Evolutionary conservation across 2,113 vertebrate genomes (phyloP).

Genomic region (Rhinolophus ferrumequinum): DNA sequence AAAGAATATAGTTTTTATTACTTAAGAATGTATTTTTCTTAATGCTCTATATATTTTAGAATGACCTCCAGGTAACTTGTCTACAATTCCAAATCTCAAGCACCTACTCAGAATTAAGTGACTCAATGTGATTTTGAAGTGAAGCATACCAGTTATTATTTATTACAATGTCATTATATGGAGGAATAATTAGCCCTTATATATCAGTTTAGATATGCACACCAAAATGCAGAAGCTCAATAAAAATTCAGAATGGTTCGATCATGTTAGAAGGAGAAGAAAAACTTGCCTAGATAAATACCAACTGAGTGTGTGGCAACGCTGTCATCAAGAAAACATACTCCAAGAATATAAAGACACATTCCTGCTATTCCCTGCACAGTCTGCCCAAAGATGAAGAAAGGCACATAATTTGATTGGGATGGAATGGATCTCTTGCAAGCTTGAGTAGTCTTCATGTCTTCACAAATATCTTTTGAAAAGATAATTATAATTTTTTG

Average conservation of each 20-base stretch:
- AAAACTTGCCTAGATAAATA: constrained; percentile 86
- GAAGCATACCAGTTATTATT: background rate
- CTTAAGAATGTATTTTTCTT: background rate
- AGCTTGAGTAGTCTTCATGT: background rate
- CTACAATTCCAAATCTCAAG: background rate
- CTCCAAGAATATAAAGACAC: constrained; percentile 83
- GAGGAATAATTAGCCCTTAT: background rate
- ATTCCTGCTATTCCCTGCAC: constrained; percentile 86
- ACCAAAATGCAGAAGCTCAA: background rate
- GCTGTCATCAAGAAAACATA: constrained; percentile 84
- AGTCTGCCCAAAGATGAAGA: constrained; percentile 83
- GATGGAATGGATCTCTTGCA: constrained; percentile 62
- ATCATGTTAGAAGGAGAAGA: background rate
- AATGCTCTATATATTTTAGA: background rate
- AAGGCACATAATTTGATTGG: constrained; percentile 71
- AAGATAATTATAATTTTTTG: constrained; percentile 36
- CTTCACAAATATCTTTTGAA: constrained; percentile 82
- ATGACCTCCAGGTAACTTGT: background rate
- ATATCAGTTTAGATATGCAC: background rate
- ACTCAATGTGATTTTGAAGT: background rate
- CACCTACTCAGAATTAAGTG: background rate
- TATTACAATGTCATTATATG: background rate
- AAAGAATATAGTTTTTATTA: background rate
- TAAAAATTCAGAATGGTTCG: background rate
- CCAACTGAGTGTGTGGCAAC: constrained; percentile 82